These are phyloP conservation scores for Cephus spinipes DNA, from an alignment of 2,888 invertebrate species.

Conservation along the genomic window DNA sequence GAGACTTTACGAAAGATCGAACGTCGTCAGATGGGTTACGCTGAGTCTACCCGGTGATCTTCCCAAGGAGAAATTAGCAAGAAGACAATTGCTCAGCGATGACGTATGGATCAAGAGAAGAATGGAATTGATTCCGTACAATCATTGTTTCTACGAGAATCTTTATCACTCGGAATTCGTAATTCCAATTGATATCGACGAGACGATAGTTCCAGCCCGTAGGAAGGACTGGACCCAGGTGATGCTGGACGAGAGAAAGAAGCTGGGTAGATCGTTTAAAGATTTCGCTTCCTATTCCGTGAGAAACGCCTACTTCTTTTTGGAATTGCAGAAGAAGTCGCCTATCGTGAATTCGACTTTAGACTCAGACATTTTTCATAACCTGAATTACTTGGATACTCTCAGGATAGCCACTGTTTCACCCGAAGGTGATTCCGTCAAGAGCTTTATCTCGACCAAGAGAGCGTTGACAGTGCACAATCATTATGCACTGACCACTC, in stretches of 20 bases:
- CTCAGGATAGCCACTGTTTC: slow-evolving; percentile 72
- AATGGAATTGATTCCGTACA: slow-evolving; percentile 80
- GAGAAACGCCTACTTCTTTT: slow-evolving; percentile 78
- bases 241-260: slow-evolving; percentile 66
- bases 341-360: slow-evolving; percentile 11
- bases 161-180: slow-evolving; percentile 74
- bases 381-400: slow-evolving; percentile 69
- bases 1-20: slow-evolving; percentile 69
- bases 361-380: slow-evolving; percentile 35
- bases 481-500: slow-evolving; percentile 76
- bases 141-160: slow-evolving; percentile 83
- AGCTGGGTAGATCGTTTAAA: slow-evolving; percentile 62
- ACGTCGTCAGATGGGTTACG: slow-evolving; percentile 56
- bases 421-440: slow-evolving; percentile 75
- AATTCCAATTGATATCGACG: slow-evolving; percentile 80
- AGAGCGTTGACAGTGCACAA: slow-evolving; percentile 79
- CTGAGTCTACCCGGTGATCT: slow-evolving; percentile 62
- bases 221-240: slow-evolving; percentile 72
- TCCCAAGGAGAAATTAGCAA: slow-evolving; percentile 63
- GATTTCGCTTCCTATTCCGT: slow-evolving; percentile 74
- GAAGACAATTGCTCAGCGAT: slow-evolving; percentile 63
- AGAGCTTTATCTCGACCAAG: slow-evolving; percentile 77
- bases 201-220: slow-evolving; percentile 77
- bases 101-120: slow-evolving; percentile 78
- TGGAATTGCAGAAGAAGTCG: slow-evolving; percentile 58